These are phyloP conservation scores for Corbicula japonica DNA, from an alignment of 2,888 invertebrate genomes.

Conservation along the genomic window DNA sequence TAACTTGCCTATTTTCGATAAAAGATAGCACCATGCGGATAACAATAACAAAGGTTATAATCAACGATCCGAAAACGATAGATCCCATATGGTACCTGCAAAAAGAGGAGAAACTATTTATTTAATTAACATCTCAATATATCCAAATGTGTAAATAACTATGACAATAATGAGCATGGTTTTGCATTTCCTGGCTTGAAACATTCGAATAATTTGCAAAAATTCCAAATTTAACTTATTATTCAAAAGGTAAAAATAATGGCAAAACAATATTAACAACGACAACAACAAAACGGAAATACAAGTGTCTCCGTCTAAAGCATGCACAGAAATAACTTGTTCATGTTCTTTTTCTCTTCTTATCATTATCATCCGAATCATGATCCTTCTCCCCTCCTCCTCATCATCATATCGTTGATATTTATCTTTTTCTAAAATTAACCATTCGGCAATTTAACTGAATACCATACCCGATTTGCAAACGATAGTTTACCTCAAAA, in stretches of 20 bases:
- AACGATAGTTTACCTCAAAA: slow-evolving; percentile 71
- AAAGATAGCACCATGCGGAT: slow-evolving; percentile 85
- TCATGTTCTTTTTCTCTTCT: too few relatives aligned
- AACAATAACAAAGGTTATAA: slow-evolving; percentile 85
- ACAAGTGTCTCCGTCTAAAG: too few relatives aligned
- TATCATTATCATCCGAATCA: too few relatives aligned
- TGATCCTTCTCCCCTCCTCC: too few relatives aligned
- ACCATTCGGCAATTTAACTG: too few relatives aligned
- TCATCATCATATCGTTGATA: too few relatives aligned
- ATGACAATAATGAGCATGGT: background rate
- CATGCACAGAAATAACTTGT: too few relatives aligned
- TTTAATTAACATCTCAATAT: background rate
- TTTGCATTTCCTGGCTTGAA: too few relatives aligned
- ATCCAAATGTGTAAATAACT: background rate
- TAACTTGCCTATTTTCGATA: slow-evolving; percentile 85
- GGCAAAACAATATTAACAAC: background rate
- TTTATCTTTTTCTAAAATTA: too few relatives aligned
- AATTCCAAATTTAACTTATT: too few relatives aligned
- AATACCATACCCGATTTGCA: too few relatives aligned
- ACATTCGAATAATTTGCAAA: too few relatives aligned
- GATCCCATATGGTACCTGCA: slow-evolving; percentile 86
- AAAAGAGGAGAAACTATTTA: slow-evolving; percentile 10
- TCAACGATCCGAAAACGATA: slow-evolving; percentile 86
- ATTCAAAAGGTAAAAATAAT: background rate
- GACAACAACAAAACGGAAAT: background rate